Base-by-base conservation (phyloP, 1,140 invertebrate species). In the Neuroterus valhalla region DNA sequence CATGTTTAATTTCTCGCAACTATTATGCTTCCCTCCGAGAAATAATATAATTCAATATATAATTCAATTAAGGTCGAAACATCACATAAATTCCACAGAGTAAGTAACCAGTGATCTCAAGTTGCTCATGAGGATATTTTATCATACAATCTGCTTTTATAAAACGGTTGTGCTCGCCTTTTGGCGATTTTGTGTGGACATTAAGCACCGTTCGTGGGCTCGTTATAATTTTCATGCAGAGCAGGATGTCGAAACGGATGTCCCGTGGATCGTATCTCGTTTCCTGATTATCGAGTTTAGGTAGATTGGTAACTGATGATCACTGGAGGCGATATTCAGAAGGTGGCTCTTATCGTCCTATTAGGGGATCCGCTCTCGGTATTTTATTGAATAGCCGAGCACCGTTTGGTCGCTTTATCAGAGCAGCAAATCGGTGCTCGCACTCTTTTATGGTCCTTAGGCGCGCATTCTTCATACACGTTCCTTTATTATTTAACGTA, bases 301-400 rank as follows among this genome's bases (percentile, higher is more conserved):
- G 75, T 79, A 74, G 76, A 68, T 68, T 45, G 42, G 66, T 68
- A 68, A 45, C 38, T 45, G 44, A 62, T 15, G 52, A 62, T 62
- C 52, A 62, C 78, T 80, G 43, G 46, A 78, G 78, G 78, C 78
- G 62, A 78, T 50, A 55, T 77, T 72, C 70, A 81, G 80, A 82
- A 85, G 82, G 82, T 82, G 82, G 80, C 82, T 85, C 79, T 89
- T 88, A 88, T 88, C 87, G 86, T 77, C 84, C 85, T 83, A 86
- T 89, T 89, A 86, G 76, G 80, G 81, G 84, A 81, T 81, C 74
- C 81, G 72, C 78, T 81, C 72, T 66, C 74, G 46, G 76, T 77
- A 81, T 78, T 83, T 83, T 77, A 85, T 85, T 79, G 77, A 81
- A 82, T 83, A 76, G 76, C 75, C 78, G 69, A 68, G 75, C 78